A percentile compares a stretch with the other conserved stretches of the same genome.
These are phyloP conservation scores for Prionace glauca DNA, from an alignment of 2,797 vertebrate species.

Conservation along the genomic window DNA sequence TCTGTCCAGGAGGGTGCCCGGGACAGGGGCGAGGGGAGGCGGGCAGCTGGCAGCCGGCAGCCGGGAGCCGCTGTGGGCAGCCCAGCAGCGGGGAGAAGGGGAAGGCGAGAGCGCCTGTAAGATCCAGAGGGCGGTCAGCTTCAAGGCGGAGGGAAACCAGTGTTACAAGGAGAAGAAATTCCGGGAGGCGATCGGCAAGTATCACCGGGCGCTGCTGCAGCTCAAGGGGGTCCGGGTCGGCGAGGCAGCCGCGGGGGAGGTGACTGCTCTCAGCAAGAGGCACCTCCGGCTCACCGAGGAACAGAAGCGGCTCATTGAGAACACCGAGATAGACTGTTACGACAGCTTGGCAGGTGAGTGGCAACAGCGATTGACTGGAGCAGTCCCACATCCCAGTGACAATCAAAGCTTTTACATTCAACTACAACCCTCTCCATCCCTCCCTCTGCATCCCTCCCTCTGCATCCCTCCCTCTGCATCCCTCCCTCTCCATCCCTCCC, in stretches of 20 bases:
- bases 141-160: constrained; percentile 79
- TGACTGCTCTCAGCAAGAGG: constrained; percentile 64
- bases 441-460: too few relatives aligned
- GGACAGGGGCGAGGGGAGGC: constrained; percentile 53
- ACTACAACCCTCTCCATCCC: background rate
- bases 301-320: constrained; percentile 77
- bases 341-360: constrained; percentile 81
- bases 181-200: constrained; percentile 87
- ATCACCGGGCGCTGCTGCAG: constrained; percentile 83
- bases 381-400: background rate
- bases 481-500: too few relatives aligned
- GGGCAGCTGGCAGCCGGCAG: constrained; percentile 47
- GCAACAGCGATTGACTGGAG: background rate
- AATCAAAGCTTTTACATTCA: too few relatives aligned
- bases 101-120: constrained; percentile 74
- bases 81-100: constrained; percentile 40
- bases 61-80: background rate
- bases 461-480: too few relatives aligned
- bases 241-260: constrained; percentile 62
- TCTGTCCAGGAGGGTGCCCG: constrained; percentile 64
- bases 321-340: constrained; percentile 86
- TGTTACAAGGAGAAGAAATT: constrained; percentile 94
- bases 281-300: constrained; percentile 70
- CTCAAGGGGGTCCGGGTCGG: constrained; percentile 71
- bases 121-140: constrained; percentile 79